Conservation (phyloP, 92 coral and sea anemone species). For the Anthopleura xanthogrammica region DNA sequence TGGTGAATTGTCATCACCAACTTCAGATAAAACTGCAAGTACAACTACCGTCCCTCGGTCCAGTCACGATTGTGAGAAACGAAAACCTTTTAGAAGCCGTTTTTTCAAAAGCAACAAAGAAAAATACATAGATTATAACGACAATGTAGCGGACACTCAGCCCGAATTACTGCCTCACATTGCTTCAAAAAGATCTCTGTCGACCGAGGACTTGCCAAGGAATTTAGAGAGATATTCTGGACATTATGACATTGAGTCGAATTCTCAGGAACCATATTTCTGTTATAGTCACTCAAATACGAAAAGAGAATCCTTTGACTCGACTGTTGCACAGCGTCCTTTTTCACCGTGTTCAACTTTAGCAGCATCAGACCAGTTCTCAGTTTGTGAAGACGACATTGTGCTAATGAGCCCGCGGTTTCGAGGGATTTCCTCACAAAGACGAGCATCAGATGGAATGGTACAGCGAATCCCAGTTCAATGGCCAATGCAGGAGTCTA, state of each 20-base stretch:
- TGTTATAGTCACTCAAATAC: background rate
- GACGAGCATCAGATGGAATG: constrained; percentile 44
- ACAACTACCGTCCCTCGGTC: background rate
- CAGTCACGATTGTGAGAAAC: background rate
- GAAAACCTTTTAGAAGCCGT: background rate
- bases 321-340: constrained; percentile 35
- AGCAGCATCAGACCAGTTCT: constrained; percentile 11
- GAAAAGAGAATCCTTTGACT: constrained; percentile 35
- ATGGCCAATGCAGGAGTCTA: background rate
- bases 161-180: background rate
- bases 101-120: background rate
- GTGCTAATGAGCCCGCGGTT: constrained; percentile 24
- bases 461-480: background rate
- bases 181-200: constrained; percentile 11
- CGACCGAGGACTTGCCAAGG: constrained; percentile 30
- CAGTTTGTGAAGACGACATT: constrained; percentile 37
- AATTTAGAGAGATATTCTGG: constrained; percentile 1
- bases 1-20: background rate
- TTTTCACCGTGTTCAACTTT: constrained; percentile 36
- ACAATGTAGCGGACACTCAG: background rate
- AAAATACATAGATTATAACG: constrained; percentile 14
- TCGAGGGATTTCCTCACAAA: background rate
- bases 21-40: background rate
- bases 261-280: background rate
- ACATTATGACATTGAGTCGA: background rate